Percentiles rank a stretch among this genome's conserved stretches.
Conservation (phyloP, 2,888 invertebrate species). For the Melanotus villosus region DNA sequence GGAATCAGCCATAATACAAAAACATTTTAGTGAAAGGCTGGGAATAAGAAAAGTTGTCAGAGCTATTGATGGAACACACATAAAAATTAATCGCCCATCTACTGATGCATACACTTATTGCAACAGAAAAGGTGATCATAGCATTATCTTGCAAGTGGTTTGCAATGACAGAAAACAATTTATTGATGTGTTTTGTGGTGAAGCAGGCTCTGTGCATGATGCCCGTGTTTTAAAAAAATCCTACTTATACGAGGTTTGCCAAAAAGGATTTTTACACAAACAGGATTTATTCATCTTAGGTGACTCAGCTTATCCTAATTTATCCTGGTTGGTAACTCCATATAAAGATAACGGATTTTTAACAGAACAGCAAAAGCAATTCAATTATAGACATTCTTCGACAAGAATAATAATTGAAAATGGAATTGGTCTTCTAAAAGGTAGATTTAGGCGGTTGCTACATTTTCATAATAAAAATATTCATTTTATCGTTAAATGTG, state of each 20-base stretch:
- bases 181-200: no score
- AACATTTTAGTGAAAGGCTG: no score
- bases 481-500: no score
- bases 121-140: background rate
- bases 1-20: no score
- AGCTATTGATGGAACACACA: background rate
- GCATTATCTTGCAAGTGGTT: no score
- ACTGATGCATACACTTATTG: background rate
- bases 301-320: background rate
- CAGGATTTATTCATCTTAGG: background rate
- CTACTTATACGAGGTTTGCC: background rate
- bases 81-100: background rate
- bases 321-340: background rate
- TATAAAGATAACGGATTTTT: background rate
- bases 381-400: background rate
- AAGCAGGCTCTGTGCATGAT: background rate
- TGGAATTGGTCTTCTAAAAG: background rate
- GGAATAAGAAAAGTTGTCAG: background rate
- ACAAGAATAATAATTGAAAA: background rate
- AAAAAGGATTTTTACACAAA: background rate
- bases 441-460: no score
- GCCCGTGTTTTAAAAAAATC: background rate
- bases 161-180: background rate
- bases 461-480: no score
- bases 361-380: background rate